A percentile compares a stretch with the other conserved stretches of the same genome.
These are phyloP conservation scores for Arnoldichthys spilopterus DNA, from an alignment of 2,797 vertebrate species.

Conservation along the genomic window DNA sequence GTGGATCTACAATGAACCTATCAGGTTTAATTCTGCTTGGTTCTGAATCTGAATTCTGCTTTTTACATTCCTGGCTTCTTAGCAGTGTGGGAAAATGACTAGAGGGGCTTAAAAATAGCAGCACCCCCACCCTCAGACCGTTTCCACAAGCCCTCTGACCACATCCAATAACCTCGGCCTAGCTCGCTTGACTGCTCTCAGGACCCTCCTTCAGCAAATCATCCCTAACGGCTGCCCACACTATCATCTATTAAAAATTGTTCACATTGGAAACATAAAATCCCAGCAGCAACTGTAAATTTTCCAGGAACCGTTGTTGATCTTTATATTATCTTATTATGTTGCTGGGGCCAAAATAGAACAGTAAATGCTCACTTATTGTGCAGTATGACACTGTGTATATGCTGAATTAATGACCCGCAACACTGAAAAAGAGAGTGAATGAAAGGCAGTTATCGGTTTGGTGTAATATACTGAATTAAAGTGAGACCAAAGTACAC, in stretches of 20 bases:
- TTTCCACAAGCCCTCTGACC: constrained; percentile 52
- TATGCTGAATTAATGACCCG: no score
- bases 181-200: constrained; percentile 31
- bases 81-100: constrained; percentile 57
- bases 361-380: neutral
- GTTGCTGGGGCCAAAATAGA: neutral
- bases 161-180: constrained; percentile 51
- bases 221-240: constrained; percentile 20
- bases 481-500: no score
- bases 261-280: constrained; percentile 5
- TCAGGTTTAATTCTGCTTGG: constrained; percentile 3
- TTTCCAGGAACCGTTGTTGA: neutral
- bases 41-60: constrained; percentile 20
- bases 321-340: constrained; percentile 2
- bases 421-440: no score
- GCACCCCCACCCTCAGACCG: constrained; percentile 41
- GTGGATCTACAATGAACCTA: neutral
- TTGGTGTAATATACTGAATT: no score
- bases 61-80: constrained; percentile 40
- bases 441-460: no score
- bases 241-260: neutral
- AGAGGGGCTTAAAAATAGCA: constrained; percentile 55
- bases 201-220: constrained; percentile 24
- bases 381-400: constrained; percentile 1
- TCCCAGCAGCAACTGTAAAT: neutral